Evolutionary conservation across 2,888 invertebrate species (phyloP), one percentile per base, ranked within the genome.

Genomic region (Limulus polyphemus): DNA sequence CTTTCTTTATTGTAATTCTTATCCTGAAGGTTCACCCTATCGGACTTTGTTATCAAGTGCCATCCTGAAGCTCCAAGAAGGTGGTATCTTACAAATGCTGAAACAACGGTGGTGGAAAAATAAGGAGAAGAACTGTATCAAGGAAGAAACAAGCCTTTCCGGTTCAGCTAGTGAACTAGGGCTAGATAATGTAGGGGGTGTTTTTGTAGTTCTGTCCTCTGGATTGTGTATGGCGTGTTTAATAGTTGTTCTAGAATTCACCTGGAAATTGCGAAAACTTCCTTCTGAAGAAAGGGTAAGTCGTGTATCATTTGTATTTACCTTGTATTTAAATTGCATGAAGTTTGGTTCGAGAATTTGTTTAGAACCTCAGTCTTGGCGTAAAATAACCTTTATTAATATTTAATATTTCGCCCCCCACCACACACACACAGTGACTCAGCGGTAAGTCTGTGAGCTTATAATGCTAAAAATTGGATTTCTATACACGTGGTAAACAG

Each of bases 71-170:
- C 82, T 98, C 51, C 97, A 98, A 80, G 98, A 99, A 78, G 90
- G 90, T 76, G 95, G 95, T 55, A 88, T 87, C 77, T 81, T 98
- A 66, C 92, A 70, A 51, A 62, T 65, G 17, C 64, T 71, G 32
- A 70, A 71, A 81, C 90, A 92, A 48, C 86, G 88, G 75, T 99
- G 98, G 98, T 98, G 98, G 98, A 91, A 87, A 78, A 83, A 90
- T 48, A 92, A 91, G 17, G 71, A 73, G 67, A 69, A 70, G 61
- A 68, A 69, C 48, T 69, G 69, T 58, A 63, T 62, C 13, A 69
- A 66, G 56, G 70, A 70, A 55, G 69, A 68, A 51, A 58, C 69
- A n/a, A 66, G 68, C 54, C 63, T 64, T 54, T 63, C 67, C 14
- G 68, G 68, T 50, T 72, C 75, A 59, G 77, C 79, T 52, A 77